Evolutionary conservation across 2,797 vertebrate species (phyloP), one percentile per base, ranked within the genome.

Genomic region (Nannoperca australis): DNA sequence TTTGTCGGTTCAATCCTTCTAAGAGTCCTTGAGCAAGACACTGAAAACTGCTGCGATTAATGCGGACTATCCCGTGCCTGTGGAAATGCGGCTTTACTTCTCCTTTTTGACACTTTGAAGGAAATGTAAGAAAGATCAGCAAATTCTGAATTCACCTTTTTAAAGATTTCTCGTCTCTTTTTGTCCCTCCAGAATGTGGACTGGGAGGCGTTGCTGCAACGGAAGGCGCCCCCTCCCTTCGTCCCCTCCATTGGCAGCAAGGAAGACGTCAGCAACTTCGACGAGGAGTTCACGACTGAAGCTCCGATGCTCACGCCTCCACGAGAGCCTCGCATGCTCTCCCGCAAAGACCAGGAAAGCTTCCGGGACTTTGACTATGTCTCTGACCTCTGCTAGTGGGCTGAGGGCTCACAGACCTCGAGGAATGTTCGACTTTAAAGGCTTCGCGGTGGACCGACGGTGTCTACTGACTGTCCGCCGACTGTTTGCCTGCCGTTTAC

Each of bases 361-460:
- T 98, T 98, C 94, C 92, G 77, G 70, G 97, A 97, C 93, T 98
- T 98, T 66, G 97, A 98, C 91, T 98, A 97, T 20, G 95, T 97
- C 76, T 96, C 96, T 0, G 93, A 96, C 81, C 91, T 94, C 91
- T 96, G 95, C 90, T 96, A 95, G 82, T 69, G 65, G 30, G 44
- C 70, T 22, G 18, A n/a, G 14, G 45, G 20, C 77, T 60, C 62
- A 14, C 69, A 18, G 69, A 64, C 58, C 32, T 47, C 3, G 8
- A 78, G 69, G 80, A 85, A 86, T 75, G 77, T 87, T 84, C 10
- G 3, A 51, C 77, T 58, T 54, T 17, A 53, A 73, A 74, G 70
- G 14, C 73, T 65, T 85, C 5, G 7, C 10, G 0, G 36, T 44
- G 1, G 76, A 47, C n/a, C 14, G n/a, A 66, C 50, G 5, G 65